These are phyloP conservation scores for Pelobates fuscus DNA, from an alignment of 2,113 vertebrate species.

Conservation along the genomic window DNA sequence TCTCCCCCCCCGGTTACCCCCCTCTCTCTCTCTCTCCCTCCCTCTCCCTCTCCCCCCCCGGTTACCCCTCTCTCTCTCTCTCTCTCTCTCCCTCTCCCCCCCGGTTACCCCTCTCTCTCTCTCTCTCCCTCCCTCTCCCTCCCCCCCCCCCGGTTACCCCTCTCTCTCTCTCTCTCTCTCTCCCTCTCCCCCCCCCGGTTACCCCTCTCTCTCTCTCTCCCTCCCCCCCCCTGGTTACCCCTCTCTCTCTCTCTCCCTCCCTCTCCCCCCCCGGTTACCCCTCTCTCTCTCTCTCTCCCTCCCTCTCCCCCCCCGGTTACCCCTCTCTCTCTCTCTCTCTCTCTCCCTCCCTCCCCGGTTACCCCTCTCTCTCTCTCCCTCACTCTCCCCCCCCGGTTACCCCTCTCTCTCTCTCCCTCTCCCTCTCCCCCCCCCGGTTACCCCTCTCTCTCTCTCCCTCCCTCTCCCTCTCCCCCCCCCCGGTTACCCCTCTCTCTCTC, in stretches of 20 bases:
- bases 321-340: background rate
- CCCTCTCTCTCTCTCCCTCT: background rate
- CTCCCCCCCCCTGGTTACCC: background rate
- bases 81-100: background rate
- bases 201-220: background rate
- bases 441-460: background rate
- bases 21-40: background rate
- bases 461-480: background rate
- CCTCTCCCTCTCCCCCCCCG: background rate
- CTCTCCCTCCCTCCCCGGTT: background rate
- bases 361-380: background rate
- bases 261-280: background rate
- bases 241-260: too few species aligned
- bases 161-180: background rate
- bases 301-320: background rate
- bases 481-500: background rate
- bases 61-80: background rate
- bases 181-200: background rate
- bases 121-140: background rate
- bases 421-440: background rate
- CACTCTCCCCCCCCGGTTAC: background rate
- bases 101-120: background rate
- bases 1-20: too few species aligned
- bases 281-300: background rate
- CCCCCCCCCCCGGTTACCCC: background rate